These are phyloP conservation scores for Elachura formosa DNA, from an alignment of 2,113 vertebrate genomes.

Conservation along the genomic window DNA sequence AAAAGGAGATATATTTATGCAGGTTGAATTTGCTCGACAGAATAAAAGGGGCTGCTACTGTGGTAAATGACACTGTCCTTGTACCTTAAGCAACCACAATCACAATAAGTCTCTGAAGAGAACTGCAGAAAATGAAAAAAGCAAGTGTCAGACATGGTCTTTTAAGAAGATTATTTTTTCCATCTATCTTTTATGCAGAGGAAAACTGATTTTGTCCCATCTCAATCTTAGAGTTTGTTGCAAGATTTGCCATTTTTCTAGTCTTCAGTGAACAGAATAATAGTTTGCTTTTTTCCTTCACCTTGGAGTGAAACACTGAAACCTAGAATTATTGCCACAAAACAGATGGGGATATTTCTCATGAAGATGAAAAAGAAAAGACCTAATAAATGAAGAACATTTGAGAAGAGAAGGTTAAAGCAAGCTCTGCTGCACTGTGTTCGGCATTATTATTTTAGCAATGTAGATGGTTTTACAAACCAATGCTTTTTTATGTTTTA, in stretches of 20 bases:
- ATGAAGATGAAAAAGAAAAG: constrained; percentile 3
- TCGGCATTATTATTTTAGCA: constrained; percentile 3
- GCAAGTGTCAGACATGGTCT: background rate
- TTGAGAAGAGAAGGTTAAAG: constrained; percentile 17
- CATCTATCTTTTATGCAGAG: background rate
- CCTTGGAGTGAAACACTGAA: constrained; percentile 27
- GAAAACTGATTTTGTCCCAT: background rate
- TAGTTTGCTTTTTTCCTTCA: constrained; percentile 18
- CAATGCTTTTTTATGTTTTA: background rate
- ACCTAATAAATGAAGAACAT: constrained; percentile 17
- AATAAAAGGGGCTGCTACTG: background rate
- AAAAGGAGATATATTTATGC: background rate
- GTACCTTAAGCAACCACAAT: background rate
- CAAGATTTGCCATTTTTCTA: constrained; percentile 10
- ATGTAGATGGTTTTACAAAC: background rate
- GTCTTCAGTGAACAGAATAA: constrained; percentile 20
- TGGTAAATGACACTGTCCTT: background rate
- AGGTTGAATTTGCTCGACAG: background rate
- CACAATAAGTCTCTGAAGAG: background rate
- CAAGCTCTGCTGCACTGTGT: background rate
- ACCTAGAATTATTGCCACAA: background rate
- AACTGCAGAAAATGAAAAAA: constrained; percentile 9
- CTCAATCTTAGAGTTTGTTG: background rate
- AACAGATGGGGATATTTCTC: constrained; percentile 40
- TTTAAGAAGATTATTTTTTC: constrained; percentile 22